Base-by-base conservation (phyloP, 2,113 vertebrate species). In the Amblyopsis rosae region DNA sequence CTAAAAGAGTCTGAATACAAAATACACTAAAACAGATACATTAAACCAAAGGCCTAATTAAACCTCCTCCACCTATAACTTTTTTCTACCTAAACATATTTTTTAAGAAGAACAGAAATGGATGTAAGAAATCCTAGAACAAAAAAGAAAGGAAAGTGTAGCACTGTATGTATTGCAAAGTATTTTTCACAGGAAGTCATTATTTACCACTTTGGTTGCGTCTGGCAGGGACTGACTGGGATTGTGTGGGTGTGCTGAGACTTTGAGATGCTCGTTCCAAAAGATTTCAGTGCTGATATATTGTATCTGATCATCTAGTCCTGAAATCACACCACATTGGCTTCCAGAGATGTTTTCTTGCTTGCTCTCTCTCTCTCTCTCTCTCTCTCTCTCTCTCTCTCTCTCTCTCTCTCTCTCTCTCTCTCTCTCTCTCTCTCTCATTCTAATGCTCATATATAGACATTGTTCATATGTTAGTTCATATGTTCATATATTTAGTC, bases 131-230 rank as follows among this genome's bases (percentile, higher is more conserved):
- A 78, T 73, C 72, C 45, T 75, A 65, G 72, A 69, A n/a, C 62
- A 49, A 59, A 80, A 77, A 68, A 70, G 59, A 62, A 69, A 71
- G 80, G 75, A 89, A 85, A 77, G 67, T 53, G 62, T 26, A 61
- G 70, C 9, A 13, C 70, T 26, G 26, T 2, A 26, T 26, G 26
- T 26, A 26, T 26, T 26, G 26, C 26, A 26, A 26, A 26, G 58
- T 57, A 54, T 86, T 78, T 54, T 73, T 85, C 45, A 50, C 83
- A 85, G 88, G 88, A 91, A 91, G 82, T 82, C 57, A 82, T 88
- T 83, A 85, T 80, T 88, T 87, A 86, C 67, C 80, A 67, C 60
- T 79, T 80, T 63, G 10, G 35, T 9, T 75, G 55, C 65, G 66
- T 47, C 71, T 66, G 54, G 41, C 51, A 35, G n/a, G 48, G 61